Evolutionary conservation across 2,888 invertebrate genomes (phyloP), one percentile per base, ranked within the genome.

Genomic region (Arge pagana): DNA sequence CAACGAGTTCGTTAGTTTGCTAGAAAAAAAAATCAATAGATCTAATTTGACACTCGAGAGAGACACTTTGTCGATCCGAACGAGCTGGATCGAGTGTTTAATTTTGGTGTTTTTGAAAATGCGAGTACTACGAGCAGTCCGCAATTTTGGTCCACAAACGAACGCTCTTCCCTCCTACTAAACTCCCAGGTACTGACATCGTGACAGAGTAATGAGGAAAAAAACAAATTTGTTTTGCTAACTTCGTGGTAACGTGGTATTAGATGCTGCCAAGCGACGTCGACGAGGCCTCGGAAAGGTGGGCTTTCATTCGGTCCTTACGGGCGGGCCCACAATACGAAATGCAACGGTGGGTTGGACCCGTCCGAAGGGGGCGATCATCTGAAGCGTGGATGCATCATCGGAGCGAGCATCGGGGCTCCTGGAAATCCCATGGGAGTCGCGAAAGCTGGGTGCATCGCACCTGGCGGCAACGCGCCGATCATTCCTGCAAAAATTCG

Each of bases 361-460:
- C 79, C 80, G 77, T 78, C 79, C 72, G 75, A 72, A 57, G 79
- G 77, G 73, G 84, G 83, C 79, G 86, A 87, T 90, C 90, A 92
- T 85, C 91, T 89, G 83, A 85, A 92, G 79, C 91, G 87, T 64
- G 90, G 91, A 79, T 88, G 89, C 90, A 92, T 89, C 83, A 86
- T 83, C 58, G 81, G 83, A 64, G 84, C 79, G 70, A 80, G 71
- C 76, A 79, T 78, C 55, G 78, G 79, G 61, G 74, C 79, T 60
- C 80, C 80, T 52, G 79, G 82, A 68, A 81, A 81, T 54, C 77
- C 78, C 76, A 79, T 79, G 61, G 80, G 82, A 63, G 76, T 68
- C 64, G 79, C 79, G 68, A 76, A 78, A 59, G 78, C 79, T 72
- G 79, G 79, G 77, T 80, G 75, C 77, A 80, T 78, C 64, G 79